A percentile compares a stretch with the other conserved stretches of the same genome.
phyloP scores from a whole-genome alignment of 2,797 vertebrate genomes.

The Peromyscus eremicus region DNA sequence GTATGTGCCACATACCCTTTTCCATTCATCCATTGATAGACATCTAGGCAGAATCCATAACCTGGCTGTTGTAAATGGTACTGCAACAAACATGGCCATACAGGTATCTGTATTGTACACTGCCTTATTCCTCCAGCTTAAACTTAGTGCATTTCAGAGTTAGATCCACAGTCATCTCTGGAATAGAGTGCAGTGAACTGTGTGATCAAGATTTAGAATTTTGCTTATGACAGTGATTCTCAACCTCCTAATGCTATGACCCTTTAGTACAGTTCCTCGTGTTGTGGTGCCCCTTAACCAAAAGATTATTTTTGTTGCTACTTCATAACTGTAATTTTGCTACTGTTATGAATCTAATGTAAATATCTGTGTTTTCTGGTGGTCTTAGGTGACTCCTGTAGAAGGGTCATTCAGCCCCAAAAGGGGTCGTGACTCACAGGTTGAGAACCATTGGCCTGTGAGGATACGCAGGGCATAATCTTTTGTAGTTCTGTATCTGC shows the following conservation, averaged over 20 bases:
- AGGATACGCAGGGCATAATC: not conserved
- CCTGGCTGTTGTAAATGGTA: fast-evolving
- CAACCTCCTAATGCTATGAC: not conserved
- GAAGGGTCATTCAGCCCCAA: not conserved
- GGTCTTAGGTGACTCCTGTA: not conserved
- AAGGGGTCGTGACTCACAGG: not conserved
- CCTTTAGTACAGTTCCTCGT: not conserved
- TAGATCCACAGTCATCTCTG: not conserved
- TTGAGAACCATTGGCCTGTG: not conserved
- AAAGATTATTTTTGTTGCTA: not conserved
- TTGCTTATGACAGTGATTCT: not conserved
- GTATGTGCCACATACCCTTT: not conserved
- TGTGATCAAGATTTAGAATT: not conserved
- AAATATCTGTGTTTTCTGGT: not conserved
- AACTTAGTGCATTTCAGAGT: not conserved
- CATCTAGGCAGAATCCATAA: not conserved
- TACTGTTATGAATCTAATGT: not conserved
- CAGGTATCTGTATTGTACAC: no score
- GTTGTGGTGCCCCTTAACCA: not conserved
- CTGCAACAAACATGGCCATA: fast-evolving
- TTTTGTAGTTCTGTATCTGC: not conserved
- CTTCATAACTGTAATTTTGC: not conserved
- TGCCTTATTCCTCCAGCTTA: not conserved
- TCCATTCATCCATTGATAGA: not conserved
- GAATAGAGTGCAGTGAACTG: not conserved